These are phyloP conservation scores for Holotrichia oblita DNA, from an alignment of 1,140 invertebrate genomes.

Conservation along the genomic window DNA sequence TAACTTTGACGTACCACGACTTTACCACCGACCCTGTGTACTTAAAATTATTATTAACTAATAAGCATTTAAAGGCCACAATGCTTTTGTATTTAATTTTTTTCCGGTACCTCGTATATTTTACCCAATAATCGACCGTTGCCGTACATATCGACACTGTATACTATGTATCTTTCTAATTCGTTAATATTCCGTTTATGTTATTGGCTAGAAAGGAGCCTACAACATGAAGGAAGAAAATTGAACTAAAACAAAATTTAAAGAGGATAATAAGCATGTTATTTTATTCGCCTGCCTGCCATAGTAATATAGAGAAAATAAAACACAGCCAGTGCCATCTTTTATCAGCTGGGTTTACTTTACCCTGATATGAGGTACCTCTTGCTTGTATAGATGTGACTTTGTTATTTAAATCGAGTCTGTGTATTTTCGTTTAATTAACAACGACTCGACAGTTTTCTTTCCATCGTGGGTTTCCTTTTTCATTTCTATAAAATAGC, in stretches of 20 bases:
- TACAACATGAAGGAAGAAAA: background rate
- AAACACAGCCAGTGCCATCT: background rate
- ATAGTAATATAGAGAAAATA: background rate
- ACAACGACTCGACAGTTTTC: background rate
- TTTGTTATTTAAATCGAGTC: constrained; percentile 2
- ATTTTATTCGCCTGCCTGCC: background rate
- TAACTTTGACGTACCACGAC: too few species aligned
- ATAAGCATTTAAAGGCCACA: too few species aligned
- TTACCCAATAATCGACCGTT: too few species aligned
- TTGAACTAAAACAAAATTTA: background rate
- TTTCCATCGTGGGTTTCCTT: background rate
- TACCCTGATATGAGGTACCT: background rate
- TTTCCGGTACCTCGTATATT: too few species aligned
- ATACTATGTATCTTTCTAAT: too few species aligned
- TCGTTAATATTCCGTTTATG: too few species aligned
- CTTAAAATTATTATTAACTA: too few species aligned
- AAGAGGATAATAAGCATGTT: background rate
- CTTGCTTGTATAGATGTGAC: background rate
- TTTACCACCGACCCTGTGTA: too few species aligned
- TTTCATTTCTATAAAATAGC: background rate
- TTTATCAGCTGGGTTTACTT: constrained; percentile 5
- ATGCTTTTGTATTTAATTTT: too few species aligned
- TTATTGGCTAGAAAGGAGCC: background rate
- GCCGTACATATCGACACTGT: too few species aligned
- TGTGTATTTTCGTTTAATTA: constrained; percentile 19